Evolutionary conservation across 2,797 vertebrate species (phyloP), one percentile per base, ranked within the genome.

Genomic region (Parambassis ranga): DNA sequence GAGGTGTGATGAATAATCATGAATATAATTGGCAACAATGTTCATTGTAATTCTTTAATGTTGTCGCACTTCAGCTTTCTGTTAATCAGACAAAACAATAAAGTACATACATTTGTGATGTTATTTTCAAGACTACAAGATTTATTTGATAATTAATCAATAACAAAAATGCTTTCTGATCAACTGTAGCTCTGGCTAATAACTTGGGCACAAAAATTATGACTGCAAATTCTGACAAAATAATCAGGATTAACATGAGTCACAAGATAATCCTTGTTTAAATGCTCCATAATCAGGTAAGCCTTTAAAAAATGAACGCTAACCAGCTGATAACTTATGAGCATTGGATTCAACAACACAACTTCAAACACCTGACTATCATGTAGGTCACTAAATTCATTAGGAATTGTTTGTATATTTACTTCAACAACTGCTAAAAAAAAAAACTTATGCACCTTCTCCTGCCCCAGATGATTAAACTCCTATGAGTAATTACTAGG

Each of bases 381-480:
- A 24, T 4, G 13, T 22, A 63, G 47, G 33, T 50, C 24, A 28
- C 22, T 50, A 7, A 32, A 31, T 14, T 16, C 13, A 28, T 27
- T 44, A 49, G 27, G 65, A 68, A 56, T 31, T 24, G 15, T 55
- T 41, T 42, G 19, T 24, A 15, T 9, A 46, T 61, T 75, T 49
- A 33, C 55, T 67, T 71, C 53, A 43, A 43, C 16, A 16, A 26
- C 28, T 35, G 49, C 42, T 13, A 27, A 57, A 65, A 70, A 53
- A 30, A 7, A 22, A 46, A 14, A 65, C 70, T 50, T 24, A 39
- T 10, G 63, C 58, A 53, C 62, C 64, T 66, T 44, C 41, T 63
- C 38, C 58, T 48, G 43, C 69, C 48, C 65, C 59, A 42, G 77
- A 64, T 62, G 77, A 85, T 82, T 77, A 75, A 75, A 79, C 49